Base-by-base conservation (phyloP, 2,797 vertebrate genomes). In the Enteromius anoplus region DNA sequence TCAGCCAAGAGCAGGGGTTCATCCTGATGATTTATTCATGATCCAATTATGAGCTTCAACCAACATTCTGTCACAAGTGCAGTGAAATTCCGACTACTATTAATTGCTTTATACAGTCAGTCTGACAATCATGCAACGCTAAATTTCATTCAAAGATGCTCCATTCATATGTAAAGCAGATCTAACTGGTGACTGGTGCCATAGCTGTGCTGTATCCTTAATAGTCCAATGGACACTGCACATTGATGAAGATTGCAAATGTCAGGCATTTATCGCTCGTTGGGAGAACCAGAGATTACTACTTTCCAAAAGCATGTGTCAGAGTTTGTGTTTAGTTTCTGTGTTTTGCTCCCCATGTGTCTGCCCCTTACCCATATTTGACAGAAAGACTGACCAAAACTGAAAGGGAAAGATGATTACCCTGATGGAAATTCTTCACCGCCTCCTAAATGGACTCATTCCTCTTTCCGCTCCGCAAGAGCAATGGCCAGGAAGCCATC, bases 11-110 rank as follows among this genome's bases (percentile, higher is more conserved):
- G 76, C 68, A 84, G 76, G 72, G 84, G 75, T 84, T 70, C 42
- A 47, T 82, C 83, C 45, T 82, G 37, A 88, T 88, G 82, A 60
- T 86, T 88, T 87, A 88, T 86, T 86, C 76, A 88, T 88, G 19
- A 73, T 21, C 80, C 72, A 82, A 71, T 87, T 83, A 87, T 69
- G 72, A 81, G 66, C 51, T 75, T 47, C 84, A 70, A 82, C 75
- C 42, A 80, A 77, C 58, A 68, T 79, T 80, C 58, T 77, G 51
- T 64, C 64, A 82, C 34, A 85, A 79, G 66, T 40, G n/a, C 12
- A 80, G 58, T 84, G 81, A 82, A 82, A 88, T 85, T 84, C 84
- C 37, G 32, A 84, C 34, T 49, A 70, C 75, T 73, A 80, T 83
- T 83, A 60, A 83, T 85, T 53, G 53, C 62, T 76, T 88, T 80